Evolutionary conservation across 2,113 vertebrate genomes (phyloP).

Genomic region (Bambusicola thoracicus): DNA sequence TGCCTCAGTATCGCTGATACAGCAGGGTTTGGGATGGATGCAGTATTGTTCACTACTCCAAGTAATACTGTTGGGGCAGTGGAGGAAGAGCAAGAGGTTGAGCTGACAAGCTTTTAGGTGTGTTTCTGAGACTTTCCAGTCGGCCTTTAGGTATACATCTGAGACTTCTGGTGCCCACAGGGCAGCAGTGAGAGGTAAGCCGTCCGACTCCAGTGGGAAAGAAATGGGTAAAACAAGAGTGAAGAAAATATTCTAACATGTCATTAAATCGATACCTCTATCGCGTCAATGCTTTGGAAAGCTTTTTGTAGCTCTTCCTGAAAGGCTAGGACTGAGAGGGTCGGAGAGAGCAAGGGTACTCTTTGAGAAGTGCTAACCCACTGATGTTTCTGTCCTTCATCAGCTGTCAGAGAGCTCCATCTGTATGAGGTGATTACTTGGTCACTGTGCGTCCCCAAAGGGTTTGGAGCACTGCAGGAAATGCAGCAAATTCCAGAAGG

Average conservation of each 20-base stretch:
- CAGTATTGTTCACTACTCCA: background rate
- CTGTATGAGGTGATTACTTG: background rate
- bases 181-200: background rate
- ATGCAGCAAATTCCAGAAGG: background rate
- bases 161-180: accelerated
- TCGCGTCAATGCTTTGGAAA: background rate
- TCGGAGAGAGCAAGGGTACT: background rate
- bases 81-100: background rate
- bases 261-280: background rate
- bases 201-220: background rate
- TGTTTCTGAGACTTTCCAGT: background rate
- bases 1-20: background rate
- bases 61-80: background rate
- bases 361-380: background rate
- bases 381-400: background rate
- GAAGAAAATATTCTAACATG: background rate
- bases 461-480: background rate
- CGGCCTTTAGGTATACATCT: background rate
- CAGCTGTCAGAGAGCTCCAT: background rate
- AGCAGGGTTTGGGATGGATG: background rate
- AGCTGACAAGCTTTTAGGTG: background rate
- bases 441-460: background rate
- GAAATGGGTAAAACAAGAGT: background rate
- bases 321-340: background rate
- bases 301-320: background rate